A percentile compares a stretch with the other conserved stretches of the same genome.
Evolutionary conservation across 2,797 vertebrate genomes (phyloP).

Genomic region (Platyrinchus mystaceus): DNA sequence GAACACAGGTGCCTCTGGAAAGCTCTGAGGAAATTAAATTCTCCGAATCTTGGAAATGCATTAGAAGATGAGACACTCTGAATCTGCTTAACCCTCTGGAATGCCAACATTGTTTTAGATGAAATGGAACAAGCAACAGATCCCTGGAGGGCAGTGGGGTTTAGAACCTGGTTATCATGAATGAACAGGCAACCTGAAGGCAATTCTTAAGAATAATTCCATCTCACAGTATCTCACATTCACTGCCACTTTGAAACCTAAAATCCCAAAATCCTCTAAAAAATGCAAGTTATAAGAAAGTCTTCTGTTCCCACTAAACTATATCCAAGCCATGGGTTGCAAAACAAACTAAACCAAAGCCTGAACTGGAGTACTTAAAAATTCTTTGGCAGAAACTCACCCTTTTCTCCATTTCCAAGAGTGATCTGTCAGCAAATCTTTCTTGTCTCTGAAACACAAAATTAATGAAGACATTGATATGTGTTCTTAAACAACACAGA

Average conservation of each 20-base stretch:
- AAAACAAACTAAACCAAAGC: constrained; percentile 10
- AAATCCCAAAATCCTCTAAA: constrained; percentile 8
- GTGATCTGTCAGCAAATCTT: constrained; percentile 95
- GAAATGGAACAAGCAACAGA: not conserved
- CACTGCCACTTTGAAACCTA: not conserved
- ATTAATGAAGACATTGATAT: not conserved
- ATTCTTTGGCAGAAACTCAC: constrained; percentile 76
- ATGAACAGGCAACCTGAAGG: not conserved
- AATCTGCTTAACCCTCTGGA: not conserved
- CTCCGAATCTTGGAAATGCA: not conserved
- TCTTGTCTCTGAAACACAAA: constrained; percentile 91
- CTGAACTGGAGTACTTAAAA: not conserved
- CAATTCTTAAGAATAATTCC: not conserved
- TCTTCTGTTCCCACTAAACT: not conserved
- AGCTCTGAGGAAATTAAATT: constrained; percentile 3
- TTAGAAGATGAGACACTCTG: not conserved
- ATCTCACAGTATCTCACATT: not conserved
- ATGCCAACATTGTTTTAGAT: not conserved
- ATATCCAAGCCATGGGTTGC: not conserved
- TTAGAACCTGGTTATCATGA: not conserved
- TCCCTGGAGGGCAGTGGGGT: not conserved
- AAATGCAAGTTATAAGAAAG: constrained; percentile 6
- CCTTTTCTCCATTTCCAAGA: constrained; percentile 99
- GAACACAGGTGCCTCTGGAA: not conserved
- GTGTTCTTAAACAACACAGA: not conserved